phyloP scores from a whole-genome alignment of 2,888 invertebrate species.

The Drosophila nr. fundita region DNA sequence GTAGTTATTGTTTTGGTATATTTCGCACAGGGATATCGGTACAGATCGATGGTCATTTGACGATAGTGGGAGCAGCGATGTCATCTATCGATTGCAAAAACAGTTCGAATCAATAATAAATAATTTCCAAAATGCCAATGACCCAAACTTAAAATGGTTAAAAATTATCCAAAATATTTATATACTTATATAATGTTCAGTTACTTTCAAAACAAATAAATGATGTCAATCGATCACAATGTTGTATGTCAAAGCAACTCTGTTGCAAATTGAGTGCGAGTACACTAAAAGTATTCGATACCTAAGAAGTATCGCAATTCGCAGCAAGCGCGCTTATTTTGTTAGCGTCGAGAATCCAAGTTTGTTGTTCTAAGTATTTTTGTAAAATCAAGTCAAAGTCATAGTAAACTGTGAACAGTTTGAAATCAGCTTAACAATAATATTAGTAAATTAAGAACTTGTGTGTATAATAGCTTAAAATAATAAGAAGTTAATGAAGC shows the following conservation, averaged over 20 bases:
- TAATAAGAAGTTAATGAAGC: background rate
- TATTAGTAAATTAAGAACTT: no score
- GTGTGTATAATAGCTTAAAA: background rate
- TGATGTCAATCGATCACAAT: background rate
- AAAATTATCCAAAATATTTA: background rate
- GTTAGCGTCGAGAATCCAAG: slow-evolving; percentile 17
- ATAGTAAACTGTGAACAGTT: background rate
- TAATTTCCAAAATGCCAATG: background rate
- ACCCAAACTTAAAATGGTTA: background rate
- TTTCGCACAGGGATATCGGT: background rate
- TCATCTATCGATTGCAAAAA: background rate
- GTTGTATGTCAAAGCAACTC: background rate
- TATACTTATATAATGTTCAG: background rate
- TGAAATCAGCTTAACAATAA: background rate
- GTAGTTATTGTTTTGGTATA: background rate
- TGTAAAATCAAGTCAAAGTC: background rate
- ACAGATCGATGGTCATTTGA: background rate
- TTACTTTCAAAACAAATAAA: background rate
- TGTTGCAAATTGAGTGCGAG: background rate
- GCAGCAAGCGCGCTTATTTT: slow-evolving; percentile 36
- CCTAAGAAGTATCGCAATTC: slow-evolving; percentile 2
- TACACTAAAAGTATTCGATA: background rate
- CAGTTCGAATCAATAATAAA: background rate
- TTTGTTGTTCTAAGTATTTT: background rate
- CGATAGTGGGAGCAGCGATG: background rate